phyloP scores from a whole-genome alignment of 1,140 invertebrate species.

The Anagrus nilaparvatae region DNA sequence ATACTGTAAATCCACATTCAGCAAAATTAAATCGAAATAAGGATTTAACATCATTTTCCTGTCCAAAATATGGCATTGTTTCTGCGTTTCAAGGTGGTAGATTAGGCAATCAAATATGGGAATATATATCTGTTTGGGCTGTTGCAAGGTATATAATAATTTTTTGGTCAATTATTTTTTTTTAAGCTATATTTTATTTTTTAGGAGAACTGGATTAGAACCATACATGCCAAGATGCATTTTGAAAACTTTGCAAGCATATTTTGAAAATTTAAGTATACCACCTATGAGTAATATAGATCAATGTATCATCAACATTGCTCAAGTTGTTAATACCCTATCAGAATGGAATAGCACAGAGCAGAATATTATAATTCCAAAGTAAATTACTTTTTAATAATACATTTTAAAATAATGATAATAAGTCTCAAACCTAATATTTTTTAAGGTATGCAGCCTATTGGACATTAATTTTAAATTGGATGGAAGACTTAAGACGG shows the following conservation, averaged over 20 bases:
- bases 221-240: conserved; percentile 49
- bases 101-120: conserved; percentile 57
- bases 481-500: conserved; percentile 46
- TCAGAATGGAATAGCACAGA: conserved; percentile 48
- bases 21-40: conserved; percentile 35
- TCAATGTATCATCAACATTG: conserved; percentile 42
- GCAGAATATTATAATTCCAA: conserved; percentile 49
- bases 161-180: not conserved
- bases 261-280: conserved; percentile 47
- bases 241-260: conserved; percentile 41
- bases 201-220: conserved; percentile 45
- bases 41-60: conserved; percentile 29
- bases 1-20: conserved; percentile 8
- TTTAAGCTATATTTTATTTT: conserved; percentile 3
- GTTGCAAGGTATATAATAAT: conserved; percentile 26
- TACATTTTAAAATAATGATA: not conserved
- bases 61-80: conserved; percentile 47
- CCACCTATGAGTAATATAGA: conserved; percentile 48
- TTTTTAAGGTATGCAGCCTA: conserved; percentile 40
- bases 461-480: conserved; percentile 46
- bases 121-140: conserved; percentile 54
- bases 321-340: conserved; percentile 42
- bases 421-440: not conserved
- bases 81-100: conserved; percentile 48
- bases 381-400: conserved; percentile 22